Evolutionary conservation across 2,797 vertebrate genomes (phyloP).

Genomic region (Danio tinwini): DNA sequence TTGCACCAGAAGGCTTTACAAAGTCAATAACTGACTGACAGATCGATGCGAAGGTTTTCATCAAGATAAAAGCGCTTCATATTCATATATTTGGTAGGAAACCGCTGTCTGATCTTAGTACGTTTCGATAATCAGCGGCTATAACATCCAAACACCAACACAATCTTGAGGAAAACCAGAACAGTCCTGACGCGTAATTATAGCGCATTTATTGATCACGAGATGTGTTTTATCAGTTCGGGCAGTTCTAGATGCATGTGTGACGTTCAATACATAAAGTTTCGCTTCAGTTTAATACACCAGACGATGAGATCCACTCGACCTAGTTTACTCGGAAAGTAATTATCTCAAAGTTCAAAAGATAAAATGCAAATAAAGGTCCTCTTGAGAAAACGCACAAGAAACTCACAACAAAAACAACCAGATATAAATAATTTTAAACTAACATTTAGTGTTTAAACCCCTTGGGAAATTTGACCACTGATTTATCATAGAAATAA

Average conservation of each 20-base stretch:
- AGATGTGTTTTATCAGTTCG: neutral
- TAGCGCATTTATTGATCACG: conserved; percentile 11
- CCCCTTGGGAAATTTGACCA: no score
- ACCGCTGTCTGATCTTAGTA: conserved; percentile 35
- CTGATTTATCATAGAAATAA: no score
- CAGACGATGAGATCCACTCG: neutral
- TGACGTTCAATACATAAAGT: conserved; percentile 6
- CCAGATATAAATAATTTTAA: neutral
- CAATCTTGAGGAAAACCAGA: neutral
- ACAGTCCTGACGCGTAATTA: conserved; percentile 1
- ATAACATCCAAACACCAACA: neutral
- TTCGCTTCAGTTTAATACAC: neutral
- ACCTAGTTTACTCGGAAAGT: conserved; percentile 6
- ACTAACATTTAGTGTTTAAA: neutral
- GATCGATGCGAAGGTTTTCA: conserved; percentile 37
- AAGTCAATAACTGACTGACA: conserved; percentile 42
- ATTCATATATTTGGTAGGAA: conserved; percentile 31
- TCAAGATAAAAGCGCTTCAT: conserved; percentile 42
- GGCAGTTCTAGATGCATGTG: neutral
- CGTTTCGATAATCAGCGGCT: conserved; percentile 15
- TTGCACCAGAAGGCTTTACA: conserved; percentile 32
- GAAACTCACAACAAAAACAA: neutral
- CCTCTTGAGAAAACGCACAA: neutral
- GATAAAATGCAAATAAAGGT: conserved; percentile 4
- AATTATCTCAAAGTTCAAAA: conserved; percentile 6